Percentiles rank a stretch among this genome's conserved stretches.
These are phyloP conservation scores for Hippopotamus amphibius DNA, from an alignment of 2,113 vertebrate genomes.

Conservation along the genomic window DNA sequence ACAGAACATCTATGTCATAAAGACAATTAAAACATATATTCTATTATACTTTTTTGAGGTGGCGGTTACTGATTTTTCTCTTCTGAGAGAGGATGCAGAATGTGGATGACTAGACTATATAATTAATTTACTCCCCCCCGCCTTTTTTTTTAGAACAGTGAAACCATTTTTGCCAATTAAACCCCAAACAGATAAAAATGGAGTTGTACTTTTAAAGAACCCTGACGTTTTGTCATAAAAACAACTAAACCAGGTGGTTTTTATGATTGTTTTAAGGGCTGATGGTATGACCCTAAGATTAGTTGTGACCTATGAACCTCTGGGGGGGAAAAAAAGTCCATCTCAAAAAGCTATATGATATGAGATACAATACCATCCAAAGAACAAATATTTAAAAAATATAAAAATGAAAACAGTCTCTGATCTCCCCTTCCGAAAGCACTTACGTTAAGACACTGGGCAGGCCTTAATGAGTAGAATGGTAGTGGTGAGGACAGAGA, in stretches of 20 bases:
- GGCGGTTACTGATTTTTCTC: neutral
- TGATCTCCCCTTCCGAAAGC: slow-evolving; percentile 3
- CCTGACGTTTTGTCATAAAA: neutral
- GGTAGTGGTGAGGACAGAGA: neutral
- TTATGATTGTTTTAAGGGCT: neutral
- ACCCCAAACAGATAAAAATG: slow-evolving; percentile 29
- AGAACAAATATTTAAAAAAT: neutral
- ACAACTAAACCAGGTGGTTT: slow-evolving; percentile 26
- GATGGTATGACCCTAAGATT: neutral
- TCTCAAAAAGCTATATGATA: neutral
- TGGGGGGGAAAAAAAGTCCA: rapidly evolving
- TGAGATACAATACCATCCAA: neutral
- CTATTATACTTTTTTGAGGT: neutral
- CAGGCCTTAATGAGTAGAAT: neutral
- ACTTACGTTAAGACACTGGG: neutral
- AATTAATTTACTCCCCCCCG: neutral
- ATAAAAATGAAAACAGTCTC: neutral
- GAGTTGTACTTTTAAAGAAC: slow-evolving; percentile 7
- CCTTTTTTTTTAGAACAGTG: neutral
- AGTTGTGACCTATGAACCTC: neutral
- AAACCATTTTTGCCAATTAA: slow-evolving; percentile 48
- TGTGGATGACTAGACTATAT: neutral
- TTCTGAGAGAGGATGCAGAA: neutral
- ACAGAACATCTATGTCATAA: neutral
- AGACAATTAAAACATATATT: slow-evolving; percentile 45